A percentile compares a stretch with the other conserved stretches of the same genome.
Conservation (phyloP, 1,140 invertebrate species). For the Acromyrmex echinatior region DNA sequence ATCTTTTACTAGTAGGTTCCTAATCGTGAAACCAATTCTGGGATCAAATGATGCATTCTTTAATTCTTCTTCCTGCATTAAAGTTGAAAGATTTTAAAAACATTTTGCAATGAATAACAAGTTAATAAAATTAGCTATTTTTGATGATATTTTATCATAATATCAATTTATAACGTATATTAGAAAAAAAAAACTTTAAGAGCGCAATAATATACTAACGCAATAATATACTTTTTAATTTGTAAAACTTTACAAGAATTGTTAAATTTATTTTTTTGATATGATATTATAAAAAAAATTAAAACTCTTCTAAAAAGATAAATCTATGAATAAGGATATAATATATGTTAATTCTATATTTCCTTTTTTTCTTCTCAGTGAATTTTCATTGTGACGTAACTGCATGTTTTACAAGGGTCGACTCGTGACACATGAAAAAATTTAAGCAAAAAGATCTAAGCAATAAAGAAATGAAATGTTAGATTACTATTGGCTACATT, state of each 20-base stretch:
- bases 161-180: neutral
- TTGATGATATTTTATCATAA: neutral
- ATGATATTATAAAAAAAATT: slow-evolving; percentile 4
- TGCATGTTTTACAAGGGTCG: neutral
- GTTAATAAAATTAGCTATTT: neutral
- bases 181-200: slow-evolving; percentile 68
- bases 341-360: neutral
- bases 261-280: neutral
- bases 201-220: slow-evolving; percentile 70
- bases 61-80: slow-evolving; percentile 70
- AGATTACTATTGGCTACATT: no score
- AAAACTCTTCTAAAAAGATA: neutral
- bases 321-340: slow-evolving; percentile 12
- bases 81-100: neutral
- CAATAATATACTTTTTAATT: slow-evolving; percentile 72
- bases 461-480: no score
- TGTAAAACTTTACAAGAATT: neutral
- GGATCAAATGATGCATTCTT: slow-evolving; percentile 87
- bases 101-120: neutral
- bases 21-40: slow-evolving; percentile 88
- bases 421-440: no score
- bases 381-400: neutral
- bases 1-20: slow-evolving; percentile 84
- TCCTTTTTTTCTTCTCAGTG: neutral
- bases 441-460: no score